These are phyloP conservation scores for Megastigmus dorsalis DNA, from an alignment of 2,888 invertebrate genomes.

Conservation along the genomic window DNA sequence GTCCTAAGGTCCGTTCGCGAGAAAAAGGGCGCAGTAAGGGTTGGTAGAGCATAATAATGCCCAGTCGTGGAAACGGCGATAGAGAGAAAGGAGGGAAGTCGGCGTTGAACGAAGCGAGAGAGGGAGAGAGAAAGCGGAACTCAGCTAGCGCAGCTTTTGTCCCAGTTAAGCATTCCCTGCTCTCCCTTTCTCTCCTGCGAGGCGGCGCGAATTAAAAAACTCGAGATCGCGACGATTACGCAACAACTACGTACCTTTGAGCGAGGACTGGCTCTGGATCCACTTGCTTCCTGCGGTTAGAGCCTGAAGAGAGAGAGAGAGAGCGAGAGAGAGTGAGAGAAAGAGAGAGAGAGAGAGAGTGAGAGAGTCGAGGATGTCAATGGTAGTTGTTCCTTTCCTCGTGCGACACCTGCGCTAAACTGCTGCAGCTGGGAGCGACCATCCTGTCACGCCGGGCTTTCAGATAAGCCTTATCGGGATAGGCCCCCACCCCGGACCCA, in stretches of 20 bases:
- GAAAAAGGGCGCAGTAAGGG: too few relatives aligned
- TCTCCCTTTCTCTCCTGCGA: background rate
- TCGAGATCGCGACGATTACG: background rate
- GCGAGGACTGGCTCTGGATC: background rate
- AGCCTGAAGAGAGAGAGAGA: too few relatives aligned
- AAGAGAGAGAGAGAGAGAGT: too few relatives aligned
- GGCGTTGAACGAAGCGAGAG: background rate
- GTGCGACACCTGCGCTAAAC: constrained; percentile 46
- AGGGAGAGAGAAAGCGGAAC: background rate
- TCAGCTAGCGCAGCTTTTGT: background rate
- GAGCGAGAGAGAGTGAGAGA: too few relatives aligned
- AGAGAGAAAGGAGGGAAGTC: too few relatives aligned
- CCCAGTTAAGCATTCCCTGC: too few relatives aligned
- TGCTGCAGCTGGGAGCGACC: constrained; percentile 61
- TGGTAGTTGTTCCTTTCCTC: too few relatives aligned
- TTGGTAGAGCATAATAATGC: constrained; percentile 17
- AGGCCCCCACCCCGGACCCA: constrained; percentile 60
- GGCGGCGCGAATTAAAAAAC: background rate
- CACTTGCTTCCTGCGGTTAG: background rate
- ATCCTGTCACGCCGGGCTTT: constrained; percentile 63
- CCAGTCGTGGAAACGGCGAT: background rate
- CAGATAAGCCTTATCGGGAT: constrained; percentile 69
- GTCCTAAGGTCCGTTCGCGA: background rate
- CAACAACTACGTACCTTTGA: constrained; percentile 19
- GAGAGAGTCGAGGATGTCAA: too few relatives aligned